phyloP scores from a whole-genome alignment of 2,797 vertebrate genomes.

The Myripristis murdjan region DNA sequence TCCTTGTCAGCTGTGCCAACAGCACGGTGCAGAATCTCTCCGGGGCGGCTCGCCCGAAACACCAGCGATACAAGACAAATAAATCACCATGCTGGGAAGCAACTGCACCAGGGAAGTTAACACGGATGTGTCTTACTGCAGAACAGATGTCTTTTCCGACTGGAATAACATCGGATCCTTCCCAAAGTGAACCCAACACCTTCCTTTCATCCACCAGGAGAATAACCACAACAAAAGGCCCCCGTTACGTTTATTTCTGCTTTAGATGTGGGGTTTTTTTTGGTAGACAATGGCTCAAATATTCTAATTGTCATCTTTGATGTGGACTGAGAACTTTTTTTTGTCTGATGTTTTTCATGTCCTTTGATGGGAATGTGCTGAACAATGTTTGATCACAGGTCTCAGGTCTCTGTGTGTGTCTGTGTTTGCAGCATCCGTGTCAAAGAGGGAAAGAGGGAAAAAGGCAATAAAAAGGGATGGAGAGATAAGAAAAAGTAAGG shows the following conservation, averaged over 20 bases:
- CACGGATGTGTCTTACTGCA: constrained; percentile 58
- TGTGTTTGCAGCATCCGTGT: neutral
- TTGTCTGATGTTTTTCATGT: constrained; percentile 21
- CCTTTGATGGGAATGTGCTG: constrained; percentile 44
- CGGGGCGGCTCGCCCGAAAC: constrained; percentile 24
- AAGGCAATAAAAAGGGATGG: constrained; percentile 15
- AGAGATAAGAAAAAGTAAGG: constrained; percentile 6
- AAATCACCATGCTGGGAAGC: constrained; percentile 64
- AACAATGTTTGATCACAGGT: constrained; percentile 50
- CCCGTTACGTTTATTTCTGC: constrained; percentile 53
- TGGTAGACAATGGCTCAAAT: constrained; percentile 67
- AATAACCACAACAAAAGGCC: constrained; percentile 74
- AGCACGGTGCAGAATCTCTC: constrained; percentile 26
- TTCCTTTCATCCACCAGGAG: constrained; percentile 73
- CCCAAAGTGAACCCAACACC: constrained; percentile 59
- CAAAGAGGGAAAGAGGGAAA: neutral
- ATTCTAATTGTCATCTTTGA: constrained; percentile 62
- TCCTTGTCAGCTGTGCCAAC: constrained; percentile 67
- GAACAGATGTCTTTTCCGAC: constrained; percentile 72
- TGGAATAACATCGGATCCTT: constrained; percentile 62
- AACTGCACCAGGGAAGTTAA: constrained; percentile 69
- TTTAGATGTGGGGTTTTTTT: constrained; percentile 49
- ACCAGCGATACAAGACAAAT: constrained; percentile 43
- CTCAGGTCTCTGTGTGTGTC: constrained; percentile 38
- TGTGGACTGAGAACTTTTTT: constrained; percentile 37